These are phyloP conservation scores for Gymnoscopelus microlampas DNA, from an alignment of 2,797 vertebrate genomes.

Conservation along the genomic window DNA sequence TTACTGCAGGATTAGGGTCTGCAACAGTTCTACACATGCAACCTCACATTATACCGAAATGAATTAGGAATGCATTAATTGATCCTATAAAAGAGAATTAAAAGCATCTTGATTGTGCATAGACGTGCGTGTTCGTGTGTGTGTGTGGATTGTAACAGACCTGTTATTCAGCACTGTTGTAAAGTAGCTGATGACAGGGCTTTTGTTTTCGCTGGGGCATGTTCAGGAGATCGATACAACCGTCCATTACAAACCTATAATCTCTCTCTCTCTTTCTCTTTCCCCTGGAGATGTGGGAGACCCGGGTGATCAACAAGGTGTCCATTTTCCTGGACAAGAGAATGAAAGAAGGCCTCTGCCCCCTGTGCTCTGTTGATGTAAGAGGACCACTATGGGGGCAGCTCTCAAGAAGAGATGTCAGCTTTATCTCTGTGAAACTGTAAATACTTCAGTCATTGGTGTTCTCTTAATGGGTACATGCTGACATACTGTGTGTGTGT, in stretches of 20 bases:
- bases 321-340: slow-evolving; percentile 15
- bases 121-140: no score
- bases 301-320: slow-evolving; percentile 23
- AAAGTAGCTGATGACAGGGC: slow-evolving; percentile 11
- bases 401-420: slow-evolving; percentile 9
- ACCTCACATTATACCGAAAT: no score
- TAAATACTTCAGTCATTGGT: slow-evolving; percentile 28
- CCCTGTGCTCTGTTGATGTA: not conserved
- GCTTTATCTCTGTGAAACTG: slow-evolving; percentile 30
- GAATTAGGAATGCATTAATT: no score
- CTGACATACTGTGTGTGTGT: slow-evolving; percentile 1
- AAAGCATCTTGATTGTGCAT: no score
- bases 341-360: not conserved
- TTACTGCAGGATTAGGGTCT: no score
- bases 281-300: not conserved
- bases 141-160: not conserved
- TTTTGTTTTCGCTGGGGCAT: slow-evolving; percentile 8
- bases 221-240: not conserved
- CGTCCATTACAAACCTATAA: slow-evolving; percentile 29
- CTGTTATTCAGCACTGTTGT: slow-evolving; percentile 20
- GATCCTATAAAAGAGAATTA: no score
- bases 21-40: no score
- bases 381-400: slow-evolving; percentile 1
- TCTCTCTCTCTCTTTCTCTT: not conserved
- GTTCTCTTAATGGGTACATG: slow-evolving; percentile 34